Percentiles rank a stretch among this genome's conserved stretches.
Conservation (phyloP, 2,888 invertebrate genomes). For the Hypsopygia costalis region DNA sequence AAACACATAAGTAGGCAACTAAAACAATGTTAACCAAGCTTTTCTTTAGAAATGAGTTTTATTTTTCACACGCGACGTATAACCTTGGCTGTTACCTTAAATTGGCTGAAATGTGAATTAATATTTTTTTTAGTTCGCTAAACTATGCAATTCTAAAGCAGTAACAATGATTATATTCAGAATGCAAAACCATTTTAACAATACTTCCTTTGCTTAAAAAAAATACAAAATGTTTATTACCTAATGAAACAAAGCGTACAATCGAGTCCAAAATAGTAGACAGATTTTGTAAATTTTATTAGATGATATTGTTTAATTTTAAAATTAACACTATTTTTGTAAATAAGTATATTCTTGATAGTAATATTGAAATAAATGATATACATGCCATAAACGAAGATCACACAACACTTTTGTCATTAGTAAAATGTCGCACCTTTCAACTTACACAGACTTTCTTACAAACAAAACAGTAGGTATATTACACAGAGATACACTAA, state of each 20-base stretch:
- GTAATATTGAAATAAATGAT: too few species aligned
- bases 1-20: neutral
- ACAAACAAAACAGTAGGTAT: constrained; percentile 2
- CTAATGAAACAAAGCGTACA: too few species aligned
- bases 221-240: too few species aligned
- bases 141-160: neutral
- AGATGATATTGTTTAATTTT: too few species aligned
- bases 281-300: too few species aligned
- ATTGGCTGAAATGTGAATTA: neutral
- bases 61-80: constrained; percentile 1
- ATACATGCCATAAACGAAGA: neutral
- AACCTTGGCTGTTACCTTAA: neutral
- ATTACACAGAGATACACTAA: constrained; percentile 13
- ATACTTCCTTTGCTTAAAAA: too few species aligned
- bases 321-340: too few species aligned
- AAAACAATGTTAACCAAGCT: neutral
- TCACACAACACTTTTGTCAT: constrained; percentile 8
- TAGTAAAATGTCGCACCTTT: constrained; percentile 3
- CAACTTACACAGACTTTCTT: constrained; percentile 7
- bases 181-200: too few species aligned
- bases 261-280: too few species aligned
- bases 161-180: neutral
- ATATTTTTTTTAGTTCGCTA: constrained; percentile 7
- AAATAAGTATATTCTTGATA: too few species aligned
- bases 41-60: neutral